These are phyloP conservation scores for Xanthia icteritia DNA, from an alignment of 2,888 invertebrate genomes.

Conservation along the genomic window DNA sequence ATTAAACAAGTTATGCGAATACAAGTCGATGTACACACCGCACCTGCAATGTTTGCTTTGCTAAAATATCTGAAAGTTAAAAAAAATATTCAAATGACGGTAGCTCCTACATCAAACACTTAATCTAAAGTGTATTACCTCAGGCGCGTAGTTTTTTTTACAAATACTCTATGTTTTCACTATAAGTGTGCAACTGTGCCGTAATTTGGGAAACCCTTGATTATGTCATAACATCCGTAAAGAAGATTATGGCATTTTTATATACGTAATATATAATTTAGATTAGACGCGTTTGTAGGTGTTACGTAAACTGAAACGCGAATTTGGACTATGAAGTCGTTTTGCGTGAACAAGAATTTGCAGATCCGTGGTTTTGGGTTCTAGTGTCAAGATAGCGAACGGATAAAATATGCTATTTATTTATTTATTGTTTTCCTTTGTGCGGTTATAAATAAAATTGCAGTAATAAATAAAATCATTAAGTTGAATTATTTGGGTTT, in stretches of 20 bases:
- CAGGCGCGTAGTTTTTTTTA: conserved; percentile 21
- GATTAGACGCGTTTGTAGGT: conserved; percentile 6
- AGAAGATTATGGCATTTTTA: conserved; percentile 39
- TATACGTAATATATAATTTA: conserved; percentile 26
- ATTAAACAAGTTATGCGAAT: not conserved
- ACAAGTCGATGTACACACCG: not conserved
- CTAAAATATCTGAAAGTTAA: not conserved
- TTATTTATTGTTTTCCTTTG: too few relatives aligned
- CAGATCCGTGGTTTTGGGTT: not conserved
- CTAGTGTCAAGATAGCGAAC: not conserved
- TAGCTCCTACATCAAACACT: not conserved
- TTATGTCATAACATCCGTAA: conserved; percentile 46
- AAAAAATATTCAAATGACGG: not conserved
- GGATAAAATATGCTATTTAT: not conserved
- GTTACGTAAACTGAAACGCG: conserved; percentile 29
- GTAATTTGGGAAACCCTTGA: conserved; percentile 38
- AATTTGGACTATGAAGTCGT: not conserved
- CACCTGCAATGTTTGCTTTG: not conserved
- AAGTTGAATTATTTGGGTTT: not conserved
- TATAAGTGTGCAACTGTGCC: conserved; percentile 24
- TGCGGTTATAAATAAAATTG: not conserved
- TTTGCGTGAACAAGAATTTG: conserved; percentile 1
- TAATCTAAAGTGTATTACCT: conserved; percentile 16
- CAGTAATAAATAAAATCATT: not conserved
- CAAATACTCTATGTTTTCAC: conserved; percentile 53